Evolutionary conservation across 2,888 invertebrate genomes (phyloP), one percentile per base, ranked within the genome.

Genomic region (Orthosia cruda): DNA sequence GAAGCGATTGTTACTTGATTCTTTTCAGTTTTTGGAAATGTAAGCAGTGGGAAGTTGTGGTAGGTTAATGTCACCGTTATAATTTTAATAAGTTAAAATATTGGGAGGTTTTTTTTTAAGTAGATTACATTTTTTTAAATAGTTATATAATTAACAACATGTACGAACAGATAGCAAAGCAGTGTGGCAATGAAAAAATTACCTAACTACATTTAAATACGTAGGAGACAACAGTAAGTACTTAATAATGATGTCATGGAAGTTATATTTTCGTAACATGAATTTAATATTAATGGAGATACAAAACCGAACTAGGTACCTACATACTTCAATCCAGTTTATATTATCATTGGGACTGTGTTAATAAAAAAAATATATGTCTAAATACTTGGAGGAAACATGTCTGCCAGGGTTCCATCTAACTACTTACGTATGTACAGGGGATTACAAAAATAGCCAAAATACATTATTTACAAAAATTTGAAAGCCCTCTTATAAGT

Each of bases 121-220:
- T 13, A n/a, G 32, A 23, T 54, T n/a, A 45, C 4, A 59, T 74
- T n/a, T 20, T 18, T 45, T 58, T 26, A 23, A 47, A 20, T 61
- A 58, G 40, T 69, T 50, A 54, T 57, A 63, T 12, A 66, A 26
- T 70, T 57, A 72, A 69, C 50, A 62, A 75, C 65, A 69, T 65
- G 69, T 77, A 86, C 81, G 54, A 83, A 78, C 78, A 81, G 49
- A 58, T 68, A 76, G 86, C 76, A 50, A 83, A 84, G 85, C 84
- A 74, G 58, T 79, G 47, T 74, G 76, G 70, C 82, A 74, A 63
- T 82, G 49, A 73, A 54, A 13, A 64, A 66, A 62, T 47, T 66
- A 80, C 65, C 72, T 66, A 70, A 61, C 77, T 66, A 82, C 64
- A 58, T 26, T 61, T 69, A 62, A 26, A 68, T 77, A 76, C 50